A percentile compares a stretch with the other conserved stretches of the same genome.
Conservation (phyloP, 1,140 invertebrate genomes). For the Anagrus nilaparvatae region DNA sequence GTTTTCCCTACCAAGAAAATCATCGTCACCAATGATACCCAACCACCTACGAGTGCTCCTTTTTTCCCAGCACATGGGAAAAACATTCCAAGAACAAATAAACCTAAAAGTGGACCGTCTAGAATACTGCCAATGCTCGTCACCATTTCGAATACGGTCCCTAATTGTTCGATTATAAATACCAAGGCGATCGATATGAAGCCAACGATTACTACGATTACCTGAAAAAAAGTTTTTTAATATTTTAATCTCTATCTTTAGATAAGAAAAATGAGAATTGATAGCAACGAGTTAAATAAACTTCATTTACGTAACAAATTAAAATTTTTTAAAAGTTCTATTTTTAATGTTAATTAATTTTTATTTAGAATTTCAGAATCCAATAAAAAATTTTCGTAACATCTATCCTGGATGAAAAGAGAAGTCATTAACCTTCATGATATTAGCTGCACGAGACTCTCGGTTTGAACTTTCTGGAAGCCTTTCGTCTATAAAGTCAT, state of each 20-base stretch:
- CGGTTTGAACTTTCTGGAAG: constrained; percentile 23
- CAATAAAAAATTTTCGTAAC: no score
- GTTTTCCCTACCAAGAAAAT: constrained; percentile 45
- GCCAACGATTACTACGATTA: constrained; percentile 37
- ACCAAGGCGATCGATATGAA: constrained; percentile 41
- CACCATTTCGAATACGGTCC: constrained; percentile 37
- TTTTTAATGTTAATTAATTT: no score
- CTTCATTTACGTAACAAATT: no score
- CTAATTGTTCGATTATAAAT: constrained; percentile 38
- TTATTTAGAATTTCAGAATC: no score
- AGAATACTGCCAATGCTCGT: constrained; percentile 41
- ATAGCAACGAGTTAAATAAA: no score
- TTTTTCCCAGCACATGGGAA: constrained; percentile 40
- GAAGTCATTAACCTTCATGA: constrained; percentile 35
- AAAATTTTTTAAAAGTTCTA: no score
- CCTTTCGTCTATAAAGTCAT: constrained; percentile 44
- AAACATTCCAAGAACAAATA: constrained; percentile 46
- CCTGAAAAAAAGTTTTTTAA: constrained; percentile 16
- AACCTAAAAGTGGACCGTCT: constrained; percentile 41
- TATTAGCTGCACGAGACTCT: constrained; percentile 27
- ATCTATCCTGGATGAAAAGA: no score
- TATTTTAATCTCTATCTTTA: no score
- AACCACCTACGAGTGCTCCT: constrained; percentile 46
- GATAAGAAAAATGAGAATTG: no score
- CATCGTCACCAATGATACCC: constrained; percentile 39